Conservation (phyloP, 2,797 vertebrate genomes). For the Sebastolobus alascanus region DNA sequence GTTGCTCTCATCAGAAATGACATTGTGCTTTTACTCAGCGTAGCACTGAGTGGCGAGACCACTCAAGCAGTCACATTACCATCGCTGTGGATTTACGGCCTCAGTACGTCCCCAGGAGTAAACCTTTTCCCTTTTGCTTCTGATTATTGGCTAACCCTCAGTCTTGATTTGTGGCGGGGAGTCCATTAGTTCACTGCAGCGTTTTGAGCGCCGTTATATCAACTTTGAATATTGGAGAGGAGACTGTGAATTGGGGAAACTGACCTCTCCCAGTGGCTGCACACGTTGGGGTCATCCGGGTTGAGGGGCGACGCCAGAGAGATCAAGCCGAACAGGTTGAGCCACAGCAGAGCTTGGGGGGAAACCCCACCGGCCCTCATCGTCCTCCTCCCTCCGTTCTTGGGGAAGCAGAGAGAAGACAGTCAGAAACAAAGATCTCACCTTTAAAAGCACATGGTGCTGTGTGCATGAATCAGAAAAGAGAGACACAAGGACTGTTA, state of each 20-base stretch:
- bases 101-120: conserved; percentile 35
- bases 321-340: conserved; percentile 78
- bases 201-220: conserved; percentile 28
- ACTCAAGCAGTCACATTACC: conserved; percentile 60
- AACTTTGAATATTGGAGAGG: conserved; percentile 4
- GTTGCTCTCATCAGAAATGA: conserved; percentile 37
- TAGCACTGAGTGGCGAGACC: conserved; percentile 38
- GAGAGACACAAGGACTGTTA: neutral
- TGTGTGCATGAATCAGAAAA: neutral
- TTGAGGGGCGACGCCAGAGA: conserved; percentile 82
- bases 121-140: conserved; percentile 57
- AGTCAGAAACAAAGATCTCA: neutral
- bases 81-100: conserved; percentile 66
- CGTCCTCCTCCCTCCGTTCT: conserved; percentile 51
- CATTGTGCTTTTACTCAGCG: conserved; percentile 48
- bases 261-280: conserved; percentile 98
- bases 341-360: conserved; percentile 66
- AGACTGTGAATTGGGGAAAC: conserved; percentile 4
- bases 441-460: neutral
- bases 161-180: conserved; percentile 59
- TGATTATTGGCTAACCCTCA: conserved; percentile 65
- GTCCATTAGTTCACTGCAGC: conserved; percentile 61
- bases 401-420: conserved; percentile 1
- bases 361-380: conserved; percentile 78
- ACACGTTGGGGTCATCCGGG: conserved; percentile 96